A percentile compares a stretch with the other conserved stretches of the same genome.
Evolutionary conservation across 2,797 vertebrate genomes (phyloP).

Genomic region (Ceyx erithaca): DNA sequence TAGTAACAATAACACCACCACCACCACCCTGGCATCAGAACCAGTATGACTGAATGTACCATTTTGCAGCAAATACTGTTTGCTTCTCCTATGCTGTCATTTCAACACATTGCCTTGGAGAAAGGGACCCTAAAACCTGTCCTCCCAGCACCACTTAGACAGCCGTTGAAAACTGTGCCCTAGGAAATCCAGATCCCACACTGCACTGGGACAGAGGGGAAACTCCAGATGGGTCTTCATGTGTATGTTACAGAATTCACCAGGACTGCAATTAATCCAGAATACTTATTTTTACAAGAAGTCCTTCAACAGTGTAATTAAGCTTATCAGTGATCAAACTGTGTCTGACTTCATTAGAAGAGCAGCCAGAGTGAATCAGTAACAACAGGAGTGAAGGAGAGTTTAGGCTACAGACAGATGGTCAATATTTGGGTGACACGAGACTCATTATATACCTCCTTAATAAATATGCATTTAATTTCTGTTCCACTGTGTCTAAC

Average conservation of each 20-base stretch:
- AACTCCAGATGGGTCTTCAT: neutral
- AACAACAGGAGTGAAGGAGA: neutral
- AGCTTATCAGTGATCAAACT: conserved; percentile 24
- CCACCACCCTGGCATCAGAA: neutral
- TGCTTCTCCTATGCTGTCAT: neutral
- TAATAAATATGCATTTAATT: conserved; percentile 45
- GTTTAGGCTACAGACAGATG: neutral
- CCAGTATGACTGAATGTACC: accelerated
- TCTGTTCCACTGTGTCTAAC: neutral
- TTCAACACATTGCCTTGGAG: neutral
- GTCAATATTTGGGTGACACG: conserved; percentile 25
- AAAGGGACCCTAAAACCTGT: neutral
- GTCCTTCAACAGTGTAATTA: conserved; percentile 60
- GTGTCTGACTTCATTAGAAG: neutral
- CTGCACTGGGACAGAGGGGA: neutral
- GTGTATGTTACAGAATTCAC: conserved; percentile 14
- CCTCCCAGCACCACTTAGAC: neutral
- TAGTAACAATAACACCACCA: neutral
- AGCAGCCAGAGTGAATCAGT: neutral
- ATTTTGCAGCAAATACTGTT: neutral
- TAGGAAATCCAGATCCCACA: neutral
- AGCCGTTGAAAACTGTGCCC: neutral
- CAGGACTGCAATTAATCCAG: conserved; percentile 37
- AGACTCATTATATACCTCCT: neutral
- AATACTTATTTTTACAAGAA: conserved; percentile 35